Evolutionary conservation across 2,888 invertebrate genomes (phyloP).

Genomic region (Melipona beecheii): DNA sequence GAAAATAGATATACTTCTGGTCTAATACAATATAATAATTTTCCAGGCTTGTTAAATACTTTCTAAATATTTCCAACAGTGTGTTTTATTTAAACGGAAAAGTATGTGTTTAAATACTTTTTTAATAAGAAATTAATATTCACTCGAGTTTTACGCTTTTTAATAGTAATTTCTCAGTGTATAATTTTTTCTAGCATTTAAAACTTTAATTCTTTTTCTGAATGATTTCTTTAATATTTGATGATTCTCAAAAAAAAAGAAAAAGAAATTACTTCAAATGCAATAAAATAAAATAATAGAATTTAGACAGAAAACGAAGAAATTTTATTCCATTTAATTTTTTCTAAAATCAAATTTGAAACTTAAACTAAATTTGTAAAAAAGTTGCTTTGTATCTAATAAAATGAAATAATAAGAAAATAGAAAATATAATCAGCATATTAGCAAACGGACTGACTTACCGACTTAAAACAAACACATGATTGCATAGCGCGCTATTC

Average conservation of each 20-base stretch:
- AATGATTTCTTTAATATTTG: too few relatives aligned
- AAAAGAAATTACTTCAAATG: too few relatives aligned
- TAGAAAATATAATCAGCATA: neutral
- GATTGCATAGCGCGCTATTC: constrained; percentile 8
- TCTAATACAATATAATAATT: neutral
- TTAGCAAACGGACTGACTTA: constrained; percentile 29
- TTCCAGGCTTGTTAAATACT: neutral
- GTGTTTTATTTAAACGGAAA: neutral
- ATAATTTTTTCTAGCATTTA: neutral
- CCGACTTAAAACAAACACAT: constrained; percentile 9
- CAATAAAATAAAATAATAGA: too few relatives aligned
- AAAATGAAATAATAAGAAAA: neutral
- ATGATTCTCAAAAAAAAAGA: too few relatives aligned
- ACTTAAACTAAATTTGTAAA: neutral
- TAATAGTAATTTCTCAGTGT: neutral
- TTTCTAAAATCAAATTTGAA: neutral
- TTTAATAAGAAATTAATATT: neutral
- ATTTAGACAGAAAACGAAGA: too few relatives aligned
- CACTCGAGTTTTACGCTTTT: neutral
- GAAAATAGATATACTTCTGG: neutral
- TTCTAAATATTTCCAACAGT: neutral
- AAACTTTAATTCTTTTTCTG: too few relatives aligned
- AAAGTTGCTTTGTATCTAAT: neutral
- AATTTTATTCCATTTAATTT: neutral
- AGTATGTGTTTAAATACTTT: neutral